Base-by-base conservation (phyloP, 2,113 vertebrate species). In the Ammodytes dubius region DNA sequence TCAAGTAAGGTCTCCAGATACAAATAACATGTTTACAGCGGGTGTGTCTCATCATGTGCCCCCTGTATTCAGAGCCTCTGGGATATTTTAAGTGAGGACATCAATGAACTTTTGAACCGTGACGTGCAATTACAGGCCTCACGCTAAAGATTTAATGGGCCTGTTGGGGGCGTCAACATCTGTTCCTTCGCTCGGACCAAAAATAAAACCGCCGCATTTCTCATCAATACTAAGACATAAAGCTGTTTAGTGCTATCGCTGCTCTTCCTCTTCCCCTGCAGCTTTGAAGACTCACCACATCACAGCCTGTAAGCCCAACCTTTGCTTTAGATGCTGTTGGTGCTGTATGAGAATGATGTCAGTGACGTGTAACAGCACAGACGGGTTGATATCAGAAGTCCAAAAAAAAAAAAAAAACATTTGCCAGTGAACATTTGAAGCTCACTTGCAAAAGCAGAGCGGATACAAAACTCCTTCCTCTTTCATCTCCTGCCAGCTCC, bases 401-500 rank as follows among this genome's bases (percentile, higher is more conserved):
- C 74, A 63, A 27, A 27, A 27, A 27, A 27, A 27, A 27, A 27
- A 27, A 27, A 27, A 27, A 27, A 27, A 27, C 27, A 27, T 27
- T 27, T 69, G 69, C 65, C 79, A 53, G 43, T 69, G 63, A 84
- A 77, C 74, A 74, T 27, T 63, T 67, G 19, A 69, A 66, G 79
- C 70, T 66, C 15, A 52, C 66, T 84, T 79, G 59, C 81, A 85
- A 76, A 83, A 84, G 64, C 37, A 66, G 56, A 81, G 64, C 43
- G 63, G 77, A 52, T 9, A 66, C 47, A 80, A 85, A 89, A 86
- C 61, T 63, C 83, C 66, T 78, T 69, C 66, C 65, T 84, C 65
- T 84, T 85, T 90, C 74, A 91, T 87, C 79, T 81, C 11, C 79
- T 74, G 87, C 87, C 88, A 89, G 85, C 80, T 82, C 78, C 7